Evolutionary conservation across 2,113 vertebrate species (phyloP).

Genomic region (Limanda limanda): DNA sequence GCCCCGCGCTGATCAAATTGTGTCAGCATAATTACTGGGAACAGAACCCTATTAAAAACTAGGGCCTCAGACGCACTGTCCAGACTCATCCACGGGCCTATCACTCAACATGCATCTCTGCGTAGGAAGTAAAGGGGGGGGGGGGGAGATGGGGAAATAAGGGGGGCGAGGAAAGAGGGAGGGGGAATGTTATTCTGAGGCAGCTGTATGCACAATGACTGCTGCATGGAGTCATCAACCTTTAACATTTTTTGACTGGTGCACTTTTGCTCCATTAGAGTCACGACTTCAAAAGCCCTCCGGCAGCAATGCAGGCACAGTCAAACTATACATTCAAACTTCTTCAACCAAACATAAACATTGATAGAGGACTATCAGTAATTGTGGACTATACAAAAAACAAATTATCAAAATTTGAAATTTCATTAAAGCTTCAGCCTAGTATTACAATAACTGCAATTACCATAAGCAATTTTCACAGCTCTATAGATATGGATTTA

Average conservation of each 20-base stretch:
- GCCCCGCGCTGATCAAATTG: conserved; percentile 91
- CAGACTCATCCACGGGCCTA: conserved; percentile 73
- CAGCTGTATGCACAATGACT: conserved; percentile 41
- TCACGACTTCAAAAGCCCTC: background rate
- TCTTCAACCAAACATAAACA: background rate
- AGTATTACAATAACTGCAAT: conserved; percentile 76
- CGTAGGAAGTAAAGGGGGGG: conserved; percentile 49
- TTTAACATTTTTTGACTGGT: conserved; percentile 22
- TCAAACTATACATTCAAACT: background rate
- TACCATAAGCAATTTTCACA: conserved; percentile 77
- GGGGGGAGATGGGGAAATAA: conserved; percentile 33
- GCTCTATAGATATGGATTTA: conserved; percentile 75
- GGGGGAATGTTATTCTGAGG: conserved; percentile 39
- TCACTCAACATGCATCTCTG: conserved; percentile 73
- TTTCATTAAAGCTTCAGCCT: conserved; percentile 73
- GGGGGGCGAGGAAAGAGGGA: conserved; percentile 1
- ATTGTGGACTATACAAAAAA: conserved; percentile 66
- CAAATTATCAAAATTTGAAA: conserved; percentile 71
- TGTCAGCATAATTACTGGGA: conserved; percentile 93
- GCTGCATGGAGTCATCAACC: conserved; percentile 17
- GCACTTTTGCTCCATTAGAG: background rate
- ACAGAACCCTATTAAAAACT: conserved; percentile 92
- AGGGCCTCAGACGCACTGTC: conserved; percentile 82
- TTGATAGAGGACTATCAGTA: background rate
- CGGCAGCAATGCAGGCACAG: background rate